Percentiles rank a stretch among this genome's conserved stretches.
Conservation (phyloP, 30 jellyfish, hydroid and myxozoan genomes). For the Rhopilema esculentum region DNA sequence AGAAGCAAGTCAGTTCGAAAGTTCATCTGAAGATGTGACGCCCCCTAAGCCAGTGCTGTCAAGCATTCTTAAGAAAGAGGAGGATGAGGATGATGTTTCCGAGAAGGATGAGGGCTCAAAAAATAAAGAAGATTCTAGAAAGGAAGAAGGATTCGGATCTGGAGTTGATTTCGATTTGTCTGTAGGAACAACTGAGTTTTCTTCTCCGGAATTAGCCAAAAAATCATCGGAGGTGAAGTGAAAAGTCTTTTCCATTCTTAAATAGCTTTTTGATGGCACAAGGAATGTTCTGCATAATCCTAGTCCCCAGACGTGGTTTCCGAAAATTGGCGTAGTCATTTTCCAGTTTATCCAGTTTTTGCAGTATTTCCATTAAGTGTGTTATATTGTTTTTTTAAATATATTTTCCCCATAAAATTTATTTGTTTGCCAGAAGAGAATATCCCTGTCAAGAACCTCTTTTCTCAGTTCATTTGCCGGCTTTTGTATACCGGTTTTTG, state of each 20-base stretch:
- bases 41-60: conserved; percentile 47
- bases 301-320: too few relatives aligned
- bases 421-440: too few relatives aligned
- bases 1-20: conserved; percentile 34
- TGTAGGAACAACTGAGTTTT: conserved; percentile 1
- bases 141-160: conserved; percentile 36
- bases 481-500: too few relatives aligned
- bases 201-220: conserved; percentile 36
- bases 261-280: neutral
- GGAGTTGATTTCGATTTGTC: conserved; percentile 43
- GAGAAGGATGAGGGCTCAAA: neutral
- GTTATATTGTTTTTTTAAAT: too few relatives aligned
- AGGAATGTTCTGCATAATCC: too few relatives aligned
- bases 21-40: conserved; percentile 42
- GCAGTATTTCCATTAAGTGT: too few relatives aligned
- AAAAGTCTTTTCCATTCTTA: neutral
- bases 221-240: neutral
- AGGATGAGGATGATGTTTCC: neutral
- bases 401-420: too few relatives aligned
- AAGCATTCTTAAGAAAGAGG: neutral
- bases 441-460: too few relatives aligned
- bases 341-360: too few relatives aligned
- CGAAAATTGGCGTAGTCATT: too few relatives aligned
- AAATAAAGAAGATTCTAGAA: neutral
- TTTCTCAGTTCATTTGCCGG: too few relatives aligned